Conservation (phyloP, 2,797 vertebrate genomes). For the Neomorphus geoffroyi region DNA sequence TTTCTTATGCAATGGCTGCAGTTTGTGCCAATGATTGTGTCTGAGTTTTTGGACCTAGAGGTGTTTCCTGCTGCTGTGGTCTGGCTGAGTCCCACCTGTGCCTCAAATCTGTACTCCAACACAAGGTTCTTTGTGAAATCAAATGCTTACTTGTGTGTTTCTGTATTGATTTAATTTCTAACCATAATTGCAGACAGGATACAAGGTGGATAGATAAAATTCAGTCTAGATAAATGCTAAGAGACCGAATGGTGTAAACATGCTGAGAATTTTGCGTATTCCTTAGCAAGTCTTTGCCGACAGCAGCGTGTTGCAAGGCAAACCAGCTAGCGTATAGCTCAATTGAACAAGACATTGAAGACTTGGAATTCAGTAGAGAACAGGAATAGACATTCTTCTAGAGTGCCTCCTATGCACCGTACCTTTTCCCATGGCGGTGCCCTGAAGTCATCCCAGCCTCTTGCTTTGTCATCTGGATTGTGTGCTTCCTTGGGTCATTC, state of each 20-base stretch:
- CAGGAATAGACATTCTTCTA: background rate
- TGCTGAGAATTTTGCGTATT: background rate
- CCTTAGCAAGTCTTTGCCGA: background rate
- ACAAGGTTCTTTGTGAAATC: background rate
- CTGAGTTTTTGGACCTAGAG: background rate
- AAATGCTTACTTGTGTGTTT: background rate
- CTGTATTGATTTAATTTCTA: background rate
- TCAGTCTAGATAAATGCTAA: background rate
- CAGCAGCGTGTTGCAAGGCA: background rate
- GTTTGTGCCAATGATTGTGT: background rate
- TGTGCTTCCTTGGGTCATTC: background rate
- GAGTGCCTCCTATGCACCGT: background rate
- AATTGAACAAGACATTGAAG: background rate
- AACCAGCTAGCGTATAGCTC: background rate
- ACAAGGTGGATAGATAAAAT: background rate
- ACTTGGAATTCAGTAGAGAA: background rate
- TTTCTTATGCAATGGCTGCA: background rate
- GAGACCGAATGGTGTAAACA: background rate
- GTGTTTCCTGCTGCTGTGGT: background rate
- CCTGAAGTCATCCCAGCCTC: background rate
- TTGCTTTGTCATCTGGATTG: background rate
- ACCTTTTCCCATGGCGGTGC: background rate
- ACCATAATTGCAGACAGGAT: background rate
- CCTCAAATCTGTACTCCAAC: background rate
- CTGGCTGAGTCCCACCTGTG: background rate